phyloP scores from a whole-genome alignment of 2,113 vertebrate species.

The Pelusios castaneus region DNA sequence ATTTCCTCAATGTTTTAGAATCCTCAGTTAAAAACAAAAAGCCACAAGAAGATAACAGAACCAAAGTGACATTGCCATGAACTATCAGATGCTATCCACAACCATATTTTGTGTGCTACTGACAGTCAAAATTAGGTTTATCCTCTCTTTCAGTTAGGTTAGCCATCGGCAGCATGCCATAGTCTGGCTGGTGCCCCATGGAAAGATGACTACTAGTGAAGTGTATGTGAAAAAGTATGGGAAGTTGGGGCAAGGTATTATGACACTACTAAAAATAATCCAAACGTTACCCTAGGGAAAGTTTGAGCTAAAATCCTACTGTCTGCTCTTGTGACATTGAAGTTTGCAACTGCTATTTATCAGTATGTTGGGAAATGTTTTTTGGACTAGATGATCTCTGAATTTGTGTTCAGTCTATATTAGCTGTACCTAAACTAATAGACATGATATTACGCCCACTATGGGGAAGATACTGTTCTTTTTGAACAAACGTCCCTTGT shows the following conservation, averaged over 20 bases:
- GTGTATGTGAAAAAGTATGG: fast-evolving
- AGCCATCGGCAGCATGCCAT: fast-evolving
- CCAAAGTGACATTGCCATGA: neutral
- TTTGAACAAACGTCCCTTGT: neutral
- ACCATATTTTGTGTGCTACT: neutral
- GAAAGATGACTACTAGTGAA: neutral
- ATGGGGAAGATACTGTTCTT: neutral
- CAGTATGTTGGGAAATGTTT: neutral
- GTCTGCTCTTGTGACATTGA: neutral
- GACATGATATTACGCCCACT: neutral
- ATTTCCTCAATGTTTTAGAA: neutral
- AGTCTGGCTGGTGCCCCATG: neutral
- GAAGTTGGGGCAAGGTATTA: neutral
- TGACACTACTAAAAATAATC: neutral
- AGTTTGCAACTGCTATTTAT: neutral
- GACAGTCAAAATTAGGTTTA: neutral
- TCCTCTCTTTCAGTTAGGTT: neutral
- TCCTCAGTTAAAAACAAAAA: neutral
- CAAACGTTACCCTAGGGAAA: neutral
- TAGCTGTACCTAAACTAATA: neutral
- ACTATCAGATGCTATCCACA: neutral
- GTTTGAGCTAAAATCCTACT: neutral
- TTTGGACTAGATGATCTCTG: neutral
- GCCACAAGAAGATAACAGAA: neutral
- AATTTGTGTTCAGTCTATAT: neutral